Percentiles rank a stretch among this genome's conserved stretches.
These are phyloP conservation scores for Drosophila macrospina DNA, from an alignment of 2,888 invertebrate genomes.

Conservation along the genomic window DNA sequence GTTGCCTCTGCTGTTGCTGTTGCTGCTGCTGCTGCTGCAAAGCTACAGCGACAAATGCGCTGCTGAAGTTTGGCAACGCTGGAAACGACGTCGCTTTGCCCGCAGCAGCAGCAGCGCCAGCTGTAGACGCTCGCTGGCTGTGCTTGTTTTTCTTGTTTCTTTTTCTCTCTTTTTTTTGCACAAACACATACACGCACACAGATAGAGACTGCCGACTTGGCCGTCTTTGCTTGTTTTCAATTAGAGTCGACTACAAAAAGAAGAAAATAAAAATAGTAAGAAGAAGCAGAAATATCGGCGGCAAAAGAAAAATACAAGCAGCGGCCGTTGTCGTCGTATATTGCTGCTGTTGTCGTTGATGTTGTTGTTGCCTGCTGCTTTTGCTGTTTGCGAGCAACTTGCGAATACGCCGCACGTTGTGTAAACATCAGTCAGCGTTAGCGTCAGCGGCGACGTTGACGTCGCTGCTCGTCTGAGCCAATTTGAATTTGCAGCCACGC, in stretches of 20 bases:
- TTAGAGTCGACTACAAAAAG: constrained; percentile 64
- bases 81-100: constrained; percentile 35
- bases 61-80: constrained; percentile 69
- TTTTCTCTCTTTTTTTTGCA: constrained; percentile 26
- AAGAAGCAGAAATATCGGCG: constrained; percentile 44
- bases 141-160: constrained; percentile 49
- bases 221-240: constrained; percentile 76
- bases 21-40: constrained; percentile 30
- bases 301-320: constrained; percentile 62
- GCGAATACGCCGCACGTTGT: constrained; percentile 76
- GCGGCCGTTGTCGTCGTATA: constrained; percentile 35
- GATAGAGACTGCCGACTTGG: constrained; percentile 29
- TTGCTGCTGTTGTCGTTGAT: constrained; percentile 10
- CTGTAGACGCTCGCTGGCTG: constrained; percentile 41
- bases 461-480: constrained; percentile 60
- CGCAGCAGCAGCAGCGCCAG: constrained; percentile 41
- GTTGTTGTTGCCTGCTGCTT: constrained; percentile 17
- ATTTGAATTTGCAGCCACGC: constrained; percentile 67
- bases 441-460: constrained; percentile 11
- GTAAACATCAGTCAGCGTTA: constrained; percentile 69
- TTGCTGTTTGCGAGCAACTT: constrained; percentile 54
- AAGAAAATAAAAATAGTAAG: constrained; percentile 42
- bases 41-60: constrained; percentile 60
- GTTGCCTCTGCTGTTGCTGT: constrained; percentile 38
- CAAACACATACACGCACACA: constrained; percentile 26